These are phyloP conservation scores for Aphelinus atriplicis DNA, from an alignment of 1,140 invertebrate species.

Conservation along the genomic window DNA sequence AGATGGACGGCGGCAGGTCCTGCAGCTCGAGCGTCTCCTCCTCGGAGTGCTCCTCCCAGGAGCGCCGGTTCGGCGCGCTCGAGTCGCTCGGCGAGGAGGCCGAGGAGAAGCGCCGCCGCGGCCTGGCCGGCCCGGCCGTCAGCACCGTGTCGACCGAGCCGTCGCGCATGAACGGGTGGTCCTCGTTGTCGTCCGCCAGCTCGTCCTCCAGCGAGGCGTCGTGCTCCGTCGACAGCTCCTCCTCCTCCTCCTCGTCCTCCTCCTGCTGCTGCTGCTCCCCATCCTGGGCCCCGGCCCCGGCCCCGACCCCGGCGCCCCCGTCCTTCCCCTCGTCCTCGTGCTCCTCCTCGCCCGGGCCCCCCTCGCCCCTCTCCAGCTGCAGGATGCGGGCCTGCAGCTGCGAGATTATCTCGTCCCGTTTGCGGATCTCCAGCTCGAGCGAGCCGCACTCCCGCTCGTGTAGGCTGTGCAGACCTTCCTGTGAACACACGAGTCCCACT, in stretches of 20 bases:
- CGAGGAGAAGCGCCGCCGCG: slow-evolving; percentile 52
- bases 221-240: slow-evolving; percentile 47
- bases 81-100: slow-evolving; percentile 53
- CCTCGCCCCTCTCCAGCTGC: slow-evolving; percentile 69
- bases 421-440: slow-evolving; percentile 79
- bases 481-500: slow-evolving; percentile 6
- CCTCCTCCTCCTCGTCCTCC: slow-evolving; percentile 22
- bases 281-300: slow-evolving; percentile 75
- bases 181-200: slow-evolving; percentile 57
- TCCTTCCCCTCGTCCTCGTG: slow-evolving; percentile 46
- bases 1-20: slow-evolving; percentile 66
- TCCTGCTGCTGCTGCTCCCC: slow-evolving; percentile 65
- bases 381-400: slow-evolving; percentile 78
- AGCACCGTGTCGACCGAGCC: slow-evolving; percentile 70
- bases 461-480: slow-evolving; percentile 68
- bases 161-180: slow-evolving; percentile 70
- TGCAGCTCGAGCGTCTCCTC: slow-evolving; percentile 69
- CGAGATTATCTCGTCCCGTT: slow-evolving; percentile 80
- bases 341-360: slow-evolving; percentile 19
- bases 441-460: slow-evolving; percentile 73
- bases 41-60: slow-evolving; percentile 71
- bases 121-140: slow-evolving; percentile 46
- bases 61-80: slow-evolving; percentile 57
- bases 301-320: slow-evolving; percentile 66
- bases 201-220: slow-evolving; percentile 52